Percentiles rank a stretch among this genome's conserved stretches.
These are phyloP conservation scores for Hyperoplus immaculatus DNA, from an alignment of 2,797 vertebrate species.

Conservation along the genomic window DNA sequence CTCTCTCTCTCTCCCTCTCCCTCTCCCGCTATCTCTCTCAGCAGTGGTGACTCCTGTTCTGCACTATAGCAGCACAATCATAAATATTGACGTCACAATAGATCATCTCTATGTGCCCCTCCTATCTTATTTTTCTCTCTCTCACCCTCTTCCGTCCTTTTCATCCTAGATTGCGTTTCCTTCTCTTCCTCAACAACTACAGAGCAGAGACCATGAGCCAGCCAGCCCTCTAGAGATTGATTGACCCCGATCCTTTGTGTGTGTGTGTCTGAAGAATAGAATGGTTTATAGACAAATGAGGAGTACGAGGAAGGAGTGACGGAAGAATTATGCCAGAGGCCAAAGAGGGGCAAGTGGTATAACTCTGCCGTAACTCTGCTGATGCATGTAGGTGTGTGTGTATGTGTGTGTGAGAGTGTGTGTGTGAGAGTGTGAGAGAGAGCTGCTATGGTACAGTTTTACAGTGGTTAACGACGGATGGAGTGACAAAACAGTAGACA, in stretches of 20 bases:
- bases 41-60: conserved; percentile 20
- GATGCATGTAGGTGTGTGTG: not conserved
- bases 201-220: conserved; percentile 20
- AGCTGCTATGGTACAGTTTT: conserved; percentile 9
- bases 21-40: not conserved
- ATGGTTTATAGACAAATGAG: conserved; percentile 22
- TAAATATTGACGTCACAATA: conserved; percentile 55
- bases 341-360: conserved; percentile 7
- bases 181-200: conserved; percentile 16
- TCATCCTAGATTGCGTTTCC: conserved; percentile 2
- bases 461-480: conserved; percentile 2
- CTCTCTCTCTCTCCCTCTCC: not conserved
- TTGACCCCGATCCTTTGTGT: conserved; percentile 34
- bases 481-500: conserved; percentile 40
- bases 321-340: conserved; percentile 39
- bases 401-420: not conserved
- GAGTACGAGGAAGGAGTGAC: conserved; percentile 17
- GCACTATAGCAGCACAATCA: conserved; percentile 24
- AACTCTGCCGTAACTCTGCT: conserved; percentile 1
- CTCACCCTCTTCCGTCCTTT: not conserved
- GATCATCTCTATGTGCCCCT: conserved; percentile 47
- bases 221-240: conserved; percentile 36
- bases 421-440: no score
- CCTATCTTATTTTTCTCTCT: not conserved
- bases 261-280: conserved; percentile 11